These are phyloP conservation scores for Cladorhizidae sp. DNA, from an alignment of 37 sponge, comb jelly and placozoan genomes.

Conservation along the genomic window DNA sequence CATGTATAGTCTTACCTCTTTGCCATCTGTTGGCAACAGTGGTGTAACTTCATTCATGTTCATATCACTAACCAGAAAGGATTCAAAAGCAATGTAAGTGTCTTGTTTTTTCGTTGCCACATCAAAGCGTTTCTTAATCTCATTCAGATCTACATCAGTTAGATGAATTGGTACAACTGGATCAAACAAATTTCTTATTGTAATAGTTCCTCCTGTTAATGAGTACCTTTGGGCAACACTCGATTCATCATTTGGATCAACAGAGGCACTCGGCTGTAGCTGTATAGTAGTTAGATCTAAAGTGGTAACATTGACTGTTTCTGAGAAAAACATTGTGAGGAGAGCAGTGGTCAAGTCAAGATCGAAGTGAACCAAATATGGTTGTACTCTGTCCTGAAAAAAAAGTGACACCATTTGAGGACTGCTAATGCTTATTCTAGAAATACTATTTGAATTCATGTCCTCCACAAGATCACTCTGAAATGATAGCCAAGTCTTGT, in stretches of 20 bases:
- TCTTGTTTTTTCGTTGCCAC: constrained; percentile 56
- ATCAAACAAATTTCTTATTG: constrained; percentile 18
- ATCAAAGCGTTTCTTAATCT: constrained; percentile 55
- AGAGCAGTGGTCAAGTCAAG: constrained; percentile 72
- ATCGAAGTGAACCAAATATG: constrained; percentile 44
- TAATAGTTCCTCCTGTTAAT: constrained; percentile 61
- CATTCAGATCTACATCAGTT: constrained; percentile 53
- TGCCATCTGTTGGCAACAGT: constrained; percentile 20
- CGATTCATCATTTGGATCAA: neutral
- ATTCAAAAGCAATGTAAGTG: constrained; percentile 60
- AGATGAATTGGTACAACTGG: constrained; percentile 36
- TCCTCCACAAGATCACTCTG: constrained; percentile 55
- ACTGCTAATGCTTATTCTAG: constrained; percentile 6
- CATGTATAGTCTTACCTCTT: constrained; percentile 47
- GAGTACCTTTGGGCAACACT: constrained; percentile 16
- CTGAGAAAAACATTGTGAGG: constrained; percentile 59
- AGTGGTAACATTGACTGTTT: constrained; percentile 61
- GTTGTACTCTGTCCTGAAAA: constrained; percentile 38
- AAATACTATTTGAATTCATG: constrained; percentile 48
- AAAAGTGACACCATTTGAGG: constrained; percentile 19
- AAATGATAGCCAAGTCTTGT: constrained; percentile 73
- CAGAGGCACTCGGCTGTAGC: constrained; percentile 36
- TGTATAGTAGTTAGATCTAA: constrained; percentile 42
- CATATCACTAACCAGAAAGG: constrained; percentile 51
- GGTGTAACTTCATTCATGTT: constrained; percentile 66